Evolutionary conservation across 2,888 invertebrate species (phyloP).

Genomic region (Drosophila melanosoma): DNA sequence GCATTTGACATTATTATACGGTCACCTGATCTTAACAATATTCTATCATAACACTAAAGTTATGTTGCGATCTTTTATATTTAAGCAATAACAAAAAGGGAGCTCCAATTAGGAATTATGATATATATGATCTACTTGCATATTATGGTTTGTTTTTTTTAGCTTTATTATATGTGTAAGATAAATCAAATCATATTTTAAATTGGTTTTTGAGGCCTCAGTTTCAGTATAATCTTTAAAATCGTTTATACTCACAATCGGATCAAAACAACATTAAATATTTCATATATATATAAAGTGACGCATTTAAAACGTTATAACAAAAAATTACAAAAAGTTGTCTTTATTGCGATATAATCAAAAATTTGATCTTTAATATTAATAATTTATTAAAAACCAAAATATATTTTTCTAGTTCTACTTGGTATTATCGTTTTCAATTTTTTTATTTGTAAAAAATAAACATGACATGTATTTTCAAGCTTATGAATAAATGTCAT

Average conservation of each 20-base stretch:
- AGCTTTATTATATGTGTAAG: too few relatives aligned
- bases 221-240: too few relatives aligned
- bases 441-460: not conserved
- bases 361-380: not conserved
- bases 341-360: not conserved
- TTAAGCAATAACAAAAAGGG: not conserved
- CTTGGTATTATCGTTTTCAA: accelerated
- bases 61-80: not conserved
- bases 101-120: not conserved
- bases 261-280: too few relatives aligned
- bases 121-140: not conserved
- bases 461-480: not conserved
- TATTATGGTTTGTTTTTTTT: too few relatives aligned
- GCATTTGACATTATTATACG: not conserved
- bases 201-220: too few relatives aligned
- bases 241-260: too few relatives aligned
- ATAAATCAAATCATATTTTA: too few relatives aligned
- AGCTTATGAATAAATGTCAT: not conserved
- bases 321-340: not conserved
- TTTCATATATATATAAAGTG: too few relatives aligned
- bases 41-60: not conserved
- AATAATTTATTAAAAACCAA: not conserved
- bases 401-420: not conserved
- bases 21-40: not conserved
- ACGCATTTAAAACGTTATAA: not conserved